These are phyloP conservation scores for Drosophila anomalata DNA, from an alignment of 2,888 invertebrate species.

Conservation along the genomic window DNA sequence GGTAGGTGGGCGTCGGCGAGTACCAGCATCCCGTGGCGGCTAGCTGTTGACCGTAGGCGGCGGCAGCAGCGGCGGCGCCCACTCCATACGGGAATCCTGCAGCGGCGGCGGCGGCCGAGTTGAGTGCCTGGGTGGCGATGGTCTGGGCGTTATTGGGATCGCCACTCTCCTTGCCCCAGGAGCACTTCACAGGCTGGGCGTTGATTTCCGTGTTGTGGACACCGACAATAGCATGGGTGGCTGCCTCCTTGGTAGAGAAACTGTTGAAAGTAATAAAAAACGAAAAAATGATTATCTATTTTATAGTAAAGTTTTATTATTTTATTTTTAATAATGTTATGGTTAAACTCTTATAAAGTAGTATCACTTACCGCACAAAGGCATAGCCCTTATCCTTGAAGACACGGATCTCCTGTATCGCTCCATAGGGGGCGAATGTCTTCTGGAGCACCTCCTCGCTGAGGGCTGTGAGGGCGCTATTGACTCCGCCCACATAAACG, in stretches of 20 bases:
- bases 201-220: conserved; percentile 98
- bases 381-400: conserved; percentile 99
- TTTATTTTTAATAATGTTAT: no score
- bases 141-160: conserved; percentile 94
- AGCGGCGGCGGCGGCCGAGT: conserved; percentile 84
- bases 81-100: conserved; percentile 85
- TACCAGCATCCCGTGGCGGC: conserved; percentile 94
- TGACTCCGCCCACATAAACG: conserved; percentile 97
- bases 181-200: conserved; percentile 98
- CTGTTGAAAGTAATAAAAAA: conserved; percentile 84
- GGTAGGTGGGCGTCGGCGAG: conserved; percentile 89
- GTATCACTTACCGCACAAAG: conserved; percentile 91
- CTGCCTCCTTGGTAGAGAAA: conserved; percentile 99
- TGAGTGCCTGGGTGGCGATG: conserved; percentile 86
- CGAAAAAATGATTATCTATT: neutral
- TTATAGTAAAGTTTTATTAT: neutral
- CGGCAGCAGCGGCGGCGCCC: conserved; percentile 85
- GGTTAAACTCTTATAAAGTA: neutral
- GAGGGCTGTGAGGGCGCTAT: conserved; percentile 89
- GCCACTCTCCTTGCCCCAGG: conserved; percentile 99
- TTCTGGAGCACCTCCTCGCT: conserved; percentile 99
- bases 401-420: conserved; percentile 98
- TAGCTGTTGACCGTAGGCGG: conserved; percentile 91
- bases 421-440: conserved; percentile 97
- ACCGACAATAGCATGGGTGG: conserved; percentile 98